Evolutionary conservation across 2,113 vertebrate genomes (phyloP).

Genomic region (Leptobrachium leishanense): DNA sequence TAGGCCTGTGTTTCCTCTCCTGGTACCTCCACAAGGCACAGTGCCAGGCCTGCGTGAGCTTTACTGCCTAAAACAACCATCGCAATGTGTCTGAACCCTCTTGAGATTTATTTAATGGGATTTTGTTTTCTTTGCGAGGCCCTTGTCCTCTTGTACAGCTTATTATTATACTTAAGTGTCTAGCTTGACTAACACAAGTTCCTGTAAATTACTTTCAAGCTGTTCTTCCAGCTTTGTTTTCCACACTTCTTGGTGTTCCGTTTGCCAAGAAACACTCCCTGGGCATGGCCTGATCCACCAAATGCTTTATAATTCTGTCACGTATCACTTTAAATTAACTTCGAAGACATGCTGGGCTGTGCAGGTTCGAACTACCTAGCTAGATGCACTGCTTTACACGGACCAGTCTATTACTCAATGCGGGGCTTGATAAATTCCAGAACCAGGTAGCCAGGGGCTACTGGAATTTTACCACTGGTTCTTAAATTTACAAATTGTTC

Average conservation of each 20-base stretch:
- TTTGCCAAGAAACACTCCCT: not conserved
- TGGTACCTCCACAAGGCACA: conserved; percentile 45
- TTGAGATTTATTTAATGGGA: conserved; percentile 50
- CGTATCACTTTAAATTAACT: not conserved
- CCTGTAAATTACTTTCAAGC: conserved; percentile 54
- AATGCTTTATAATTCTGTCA: not conserved
- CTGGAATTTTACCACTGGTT: no score
- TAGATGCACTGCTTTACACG: no score
- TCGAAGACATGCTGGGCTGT: not conserved
- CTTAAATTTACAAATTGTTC: no score
- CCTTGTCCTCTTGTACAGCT: conserved; percentile 46
- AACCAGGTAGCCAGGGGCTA: no score
- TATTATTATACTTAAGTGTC: conserved; percentile 54
- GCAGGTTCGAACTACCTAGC: no score
- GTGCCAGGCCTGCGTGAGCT: conserved; percentile 24
- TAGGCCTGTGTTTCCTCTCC: conserved; percentile 38
- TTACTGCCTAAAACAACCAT: conserved; percentile 28
- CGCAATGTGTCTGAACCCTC: conserved; percentile 35
- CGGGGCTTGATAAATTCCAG: no score
- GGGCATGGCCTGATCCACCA: not conserved
- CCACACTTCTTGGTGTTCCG: conserved; percentile 46
- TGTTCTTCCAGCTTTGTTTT: conserved; percentile 53
- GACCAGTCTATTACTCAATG: no score
- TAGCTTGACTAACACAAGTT: conserved; percentile 45
- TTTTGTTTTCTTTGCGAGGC: conserved; percentile 48